Percentiles rank a stretch among this genome's conserved stretches.
Evolutionary conservation across 1,140 invertebrate genomes (phyloP).

Genomic region (Cydia fagiglandana): DNA sequence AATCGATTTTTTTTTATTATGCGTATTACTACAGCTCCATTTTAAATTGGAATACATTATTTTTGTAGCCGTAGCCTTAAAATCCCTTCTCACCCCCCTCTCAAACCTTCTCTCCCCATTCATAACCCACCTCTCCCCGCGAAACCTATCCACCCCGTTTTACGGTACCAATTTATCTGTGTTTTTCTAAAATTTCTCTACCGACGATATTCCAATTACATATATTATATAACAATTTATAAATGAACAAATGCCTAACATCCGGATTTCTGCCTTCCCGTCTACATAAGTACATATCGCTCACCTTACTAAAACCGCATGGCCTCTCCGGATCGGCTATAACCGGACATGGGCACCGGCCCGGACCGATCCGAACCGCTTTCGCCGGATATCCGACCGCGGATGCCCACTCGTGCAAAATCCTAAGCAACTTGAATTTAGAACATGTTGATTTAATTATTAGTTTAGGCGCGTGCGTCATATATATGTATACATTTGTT

Average conservation of each 20-base stretch:
- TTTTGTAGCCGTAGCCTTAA: too few relatives aligned
- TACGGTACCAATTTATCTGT: too few relatives aligned
- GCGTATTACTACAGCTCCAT: too few relatives aligned
- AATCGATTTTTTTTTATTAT: too few relatives aligned
- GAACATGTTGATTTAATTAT: conserved; percentile 37
- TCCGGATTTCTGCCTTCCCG: not conserved
- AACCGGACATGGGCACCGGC: conserved; percentile 18
- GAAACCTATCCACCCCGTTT: too few relatives aligned
- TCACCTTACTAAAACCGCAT: not conserved
- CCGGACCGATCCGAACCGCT: conserved; percentile 45
- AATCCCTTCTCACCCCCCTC: too few relatives aligned
- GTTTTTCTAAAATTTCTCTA: too few relatives aligned
- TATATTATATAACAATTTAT: not conserved
- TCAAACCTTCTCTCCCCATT: too few relatives aligned
- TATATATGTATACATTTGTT: not conserved
- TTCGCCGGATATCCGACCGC: conserved; percentile 48
- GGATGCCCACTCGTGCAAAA: conserved; percentile 37
- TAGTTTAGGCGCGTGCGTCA: not conserved
- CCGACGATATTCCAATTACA: too few relatives aligned
- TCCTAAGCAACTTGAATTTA: conserved; percentile 48
- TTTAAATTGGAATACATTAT: too few relatives aligned
- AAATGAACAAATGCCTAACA: not conserved
- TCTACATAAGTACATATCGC: not conserved
- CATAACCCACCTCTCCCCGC: too few relatives aligned
- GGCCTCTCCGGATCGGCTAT: conserved; percentile 39